Percentiles rank a stretch among this genome's conserved stretches.
Conservation (phyloP, 2,888 invertebrate genomes). For the Arenicola marina region DNA sequence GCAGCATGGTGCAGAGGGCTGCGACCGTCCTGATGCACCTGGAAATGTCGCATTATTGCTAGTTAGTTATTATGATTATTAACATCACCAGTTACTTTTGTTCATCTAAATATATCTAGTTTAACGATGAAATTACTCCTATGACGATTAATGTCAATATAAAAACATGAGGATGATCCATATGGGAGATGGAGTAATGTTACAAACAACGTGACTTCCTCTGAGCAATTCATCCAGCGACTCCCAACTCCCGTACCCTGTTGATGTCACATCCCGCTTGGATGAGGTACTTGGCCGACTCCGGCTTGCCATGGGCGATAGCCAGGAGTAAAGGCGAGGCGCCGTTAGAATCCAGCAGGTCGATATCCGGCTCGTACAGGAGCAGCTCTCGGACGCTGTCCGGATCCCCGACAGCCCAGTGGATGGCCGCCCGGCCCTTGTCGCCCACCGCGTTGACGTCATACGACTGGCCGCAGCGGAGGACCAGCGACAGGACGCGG, state of each 20-base stretch:
- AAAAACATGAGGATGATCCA: too few species aligned
- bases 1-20: conserved; percentile 27
- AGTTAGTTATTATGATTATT: too few species aligned
- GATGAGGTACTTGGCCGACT: conserved; percentile 23
- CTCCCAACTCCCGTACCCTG: too few species aligned
- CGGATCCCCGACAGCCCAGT: conserved; percentile 30
- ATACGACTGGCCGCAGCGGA: conserved; percentile 13
- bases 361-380: conserved; percentile 11
- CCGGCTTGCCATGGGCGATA: conserved; percentile 28
- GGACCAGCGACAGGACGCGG: conserved; percentile 11
- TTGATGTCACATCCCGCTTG: conserved; percentile 22
- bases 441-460: conserved; percentile 15
- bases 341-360: conserved; percentile 22
- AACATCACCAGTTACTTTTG: too few species aligned
- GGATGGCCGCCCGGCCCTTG: conserved; percentile 18
- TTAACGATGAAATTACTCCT: too few species aligned
- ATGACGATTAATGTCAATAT: too few species aligned
- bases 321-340: conserved; percentile 28
- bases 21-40: conserved; percentile 28
- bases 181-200: too few species aligned
- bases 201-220: too few species aligned
- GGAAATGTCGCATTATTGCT: neutral
- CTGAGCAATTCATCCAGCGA: too few species aligned
- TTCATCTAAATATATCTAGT: too few species aligned
- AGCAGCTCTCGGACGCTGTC: conserved; percentile 16